phyloP scores from a whole-genome alignment of 2,888 invertebrate genomes.

The Rotaria socialis region DNA sequence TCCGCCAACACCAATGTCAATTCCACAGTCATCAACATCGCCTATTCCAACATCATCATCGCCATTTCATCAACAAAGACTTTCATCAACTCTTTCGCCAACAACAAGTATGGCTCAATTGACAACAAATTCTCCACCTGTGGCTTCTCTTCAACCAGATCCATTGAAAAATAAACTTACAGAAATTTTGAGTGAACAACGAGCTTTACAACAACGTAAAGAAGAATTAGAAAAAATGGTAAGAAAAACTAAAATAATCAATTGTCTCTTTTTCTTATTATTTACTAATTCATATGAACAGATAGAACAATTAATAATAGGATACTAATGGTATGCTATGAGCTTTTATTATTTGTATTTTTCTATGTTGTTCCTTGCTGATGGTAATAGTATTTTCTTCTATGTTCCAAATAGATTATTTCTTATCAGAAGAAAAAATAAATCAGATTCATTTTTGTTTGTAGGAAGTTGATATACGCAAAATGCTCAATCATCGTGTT shows the following conservation, averaged over 20 bases:
- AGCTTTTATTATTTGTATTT: not conserved
- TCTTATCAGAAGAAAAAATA: too few species aligned
- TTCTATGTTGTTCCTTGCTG: not conserved
- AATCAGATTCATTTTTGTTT: not conserved
- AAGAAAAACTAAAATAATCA: not conserved
- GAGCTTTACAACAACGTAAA: not conserved
- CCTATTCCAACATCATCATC: slow-evolving; percentile 20
- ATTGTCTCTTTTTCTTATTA: not conserved
- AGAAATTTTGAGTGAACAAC: slow-evolving; percentile 13
- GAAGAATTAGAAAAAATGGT: slow-evolving; percentile 23
- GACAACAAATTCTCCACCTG: not conserved
- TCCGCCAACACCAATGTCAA: not conserved
- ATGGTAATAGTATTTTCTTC: not conserved
- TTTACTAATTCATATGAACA: not conserved
- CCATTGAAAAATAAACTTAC: not conserved
- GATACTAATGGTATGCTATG: not conserved
- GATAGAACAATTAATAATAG: not conserved
- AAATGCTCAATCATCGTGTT: not conserved
- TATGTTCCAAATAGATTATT: not conserved
- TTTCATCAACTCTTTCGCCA: not conserved
- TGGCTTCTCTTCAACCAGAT: not conserved
- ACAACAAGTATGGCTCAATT: slow-evolving; percentile 9
- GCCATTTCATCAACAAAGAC: not conserved
- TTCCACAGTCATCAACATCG: not conserved
- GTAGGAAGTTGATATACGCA: slow-evolving; percentile 13